Evolutionary conservation across 2,888 invertebrate genomes (phyloP), one percentile per base, ranked within the genome.

Genomic region (Drosophila basisetae): DNA sequence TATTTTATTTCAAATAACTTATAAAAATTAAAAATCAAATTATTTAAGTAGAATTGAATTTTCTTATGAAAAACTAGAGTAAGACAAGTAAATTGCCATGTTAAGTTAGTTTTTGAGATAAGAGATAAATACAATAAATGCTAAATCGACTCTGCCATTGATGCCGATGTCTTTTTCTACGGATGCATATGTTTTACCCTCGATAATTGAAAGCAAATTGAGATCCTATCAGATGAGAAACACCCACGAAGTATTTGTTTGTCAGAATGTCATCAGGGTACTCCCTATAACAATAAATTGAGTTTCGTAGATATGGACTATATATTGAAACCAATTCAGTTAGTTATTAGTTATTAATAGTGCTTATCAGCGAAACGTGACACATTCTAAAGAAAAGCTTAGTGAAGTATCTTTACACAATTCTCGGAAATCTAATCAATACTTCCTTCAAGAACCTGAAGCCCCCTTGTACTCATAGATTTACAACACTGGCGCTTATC

Each of bases 381-480:
- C n/a, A 6, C n/a, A 53, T 25, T 43, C 10, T 9, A 0, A 22
- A 31, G 6, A 43, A 56, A 18, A 11, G n/a, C 16, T 11, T 58
- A 22, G 13, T 49, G 11, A 4, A n/a, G 13, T 11, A 4, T 22
- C 18, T 18, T 37, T 0, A 33, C 13, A 41, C 39, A 37, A 71
- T 39, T 18, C 7, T 54, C 16, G n/a, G 35, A 25, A 60, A 74
- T 74, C 74, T 74, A 25, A 74, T 74, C 74, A 68, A 25, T 25
- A 16, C 0, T 13, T 37, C 7, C 5, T 25, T 37, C 4, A 9
- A 25, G 7, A 9, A 30, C 30, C 31, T 37, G 59, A 35, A 16
- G 9, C 41, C 39, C 28, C 9, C 28, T 9, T 5, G 11, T 49
- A 11, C 18, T 0, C 1, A 7, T 22, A 4, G 10, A 73, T 58